Evolutionary conservation across 2,797 vertebrate species (phyloP).

Genomic region (Pangasius djambal): DNA sequence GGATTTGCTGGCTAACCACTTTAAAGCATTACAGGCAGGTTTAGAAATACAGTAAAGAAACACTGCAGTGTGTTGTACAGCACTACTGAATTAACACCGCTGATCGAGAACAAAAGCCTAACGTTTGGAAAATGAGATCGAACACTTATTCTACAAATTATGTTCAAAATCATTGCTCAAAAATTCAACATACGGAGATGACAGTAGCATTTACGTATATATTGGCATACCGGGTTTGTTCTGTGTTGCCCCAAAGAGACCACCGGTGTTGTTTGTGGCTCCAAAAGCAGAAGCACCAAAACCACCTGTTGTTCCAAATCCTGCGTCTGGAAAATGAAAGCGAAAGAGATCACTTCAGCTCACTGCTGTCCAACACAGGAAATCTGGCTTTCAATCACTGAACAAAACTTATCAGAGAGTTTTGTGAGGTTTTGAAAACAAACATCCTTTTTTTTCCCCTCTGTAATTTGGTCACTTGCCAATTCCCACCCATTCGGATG

Average conservation of each 20-base stretch:
- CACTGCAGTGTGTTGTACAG: not conserved
- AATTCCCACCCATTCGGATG: not conserved
- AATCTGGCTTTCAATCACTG: too few relatives aligned
- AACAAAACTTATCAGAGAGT: not conserved
- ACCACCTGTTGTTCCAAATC: conserved; percentile 85
- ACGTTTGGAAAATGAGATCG: not conserved
- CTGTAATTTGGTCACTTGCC: too few relatives aligned
- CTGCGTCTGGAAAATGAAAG: conserved; percentile 74
- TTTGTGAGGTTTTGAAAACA: not conserved
- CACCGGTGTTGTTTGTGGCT: conserved; percentile 81
- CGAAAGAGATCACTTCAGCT: not conserved
- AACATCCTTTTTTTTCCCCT: too few relatives aligned
- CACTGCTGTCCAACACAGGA: not conserved
- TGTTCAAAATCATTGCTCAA: not conserved
- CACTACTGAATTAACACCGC: too few relatives aligned
- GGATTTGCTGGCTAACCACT: not conserved
- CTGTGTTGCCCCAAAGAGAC: conserved; percentile 89
- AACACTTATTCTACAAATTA: not conserved
- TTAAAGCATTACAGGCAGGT: not conserved
- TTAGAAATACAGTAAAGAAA: not conserved
- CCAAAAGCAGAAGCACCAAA: conserved; percentile 92
- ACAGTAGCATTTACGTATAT: not conserved
- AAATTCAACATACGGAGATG: not conserved
- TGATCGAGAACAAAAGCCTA: not conserved
- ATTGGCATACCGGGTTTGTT: conserved; percentile 85